A percentile compares a stretch with the other conserved stretches of the same genome.
Evolutionary conservation across 2,797 vertebrate species (phyloP).

Genomic region (Falco peregrinus): DNA sequence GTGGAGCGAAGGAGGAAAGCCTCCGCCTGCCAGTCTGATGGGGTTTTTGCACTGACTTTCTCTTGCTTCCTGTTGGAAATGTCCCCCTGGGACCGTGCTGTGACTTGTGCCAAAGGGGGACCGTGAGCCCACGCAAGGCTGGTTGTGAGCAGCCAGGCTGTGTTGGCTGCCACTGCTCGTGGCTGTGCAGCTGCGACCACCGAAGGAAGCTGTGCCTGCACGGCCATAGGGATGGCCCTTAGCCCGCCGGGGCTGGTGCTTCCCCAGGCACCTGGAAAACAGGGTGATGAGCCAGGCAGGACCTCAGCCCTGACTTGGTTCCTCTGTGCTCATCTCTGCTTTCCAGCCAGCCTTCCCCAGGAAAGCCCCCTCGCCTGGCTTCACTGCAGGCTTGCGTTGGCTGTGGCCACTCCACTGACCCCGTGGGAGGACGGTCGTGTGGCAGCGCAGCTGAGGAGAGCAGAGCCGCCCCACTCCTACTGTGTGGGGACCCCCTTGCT

Average conservation of each 20-base stretch:
- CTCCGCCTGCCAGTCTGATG: background rate
- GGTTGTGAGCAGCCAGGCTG: background rate
- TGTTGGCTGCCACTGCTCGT: background rate
- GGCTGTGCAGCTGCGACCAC: background rate
- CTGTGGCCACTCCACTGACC: background rate
- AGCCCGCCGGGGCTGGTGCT: background rate
- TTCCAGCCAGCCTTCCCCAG: background rate
- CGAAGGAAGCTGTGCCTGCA: background rate
- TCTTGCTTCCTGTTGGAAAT: background rate
- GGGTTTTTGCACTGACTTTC: too few species aligned
- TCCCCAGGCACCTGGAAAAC: background rate
- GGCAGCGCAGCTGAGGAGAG: too few species aligned
- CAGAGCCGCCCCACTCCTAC: background rate
- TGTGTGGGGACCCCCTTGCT: too few species aligned
- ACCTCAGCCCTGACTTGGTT: background rate
- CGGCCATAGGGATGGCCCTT: background rate
- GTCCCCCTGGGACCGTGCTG: background rate
- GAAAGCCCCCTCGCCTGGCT: background rate
- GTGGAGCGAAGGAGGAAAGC: background rate
- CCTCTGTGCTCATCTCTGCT: background rate
- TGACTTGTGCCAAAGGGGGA: background rate
- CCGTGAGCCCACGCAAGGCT: too few species aligned
- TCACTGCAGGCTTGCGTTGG: background rate
- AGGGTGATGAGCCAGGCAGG: background rate
- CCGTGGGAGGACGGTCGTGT: accelerated